Conservation (phyloP, 2,113 vertebrate species). For the Isichthys henryi region DNA sequence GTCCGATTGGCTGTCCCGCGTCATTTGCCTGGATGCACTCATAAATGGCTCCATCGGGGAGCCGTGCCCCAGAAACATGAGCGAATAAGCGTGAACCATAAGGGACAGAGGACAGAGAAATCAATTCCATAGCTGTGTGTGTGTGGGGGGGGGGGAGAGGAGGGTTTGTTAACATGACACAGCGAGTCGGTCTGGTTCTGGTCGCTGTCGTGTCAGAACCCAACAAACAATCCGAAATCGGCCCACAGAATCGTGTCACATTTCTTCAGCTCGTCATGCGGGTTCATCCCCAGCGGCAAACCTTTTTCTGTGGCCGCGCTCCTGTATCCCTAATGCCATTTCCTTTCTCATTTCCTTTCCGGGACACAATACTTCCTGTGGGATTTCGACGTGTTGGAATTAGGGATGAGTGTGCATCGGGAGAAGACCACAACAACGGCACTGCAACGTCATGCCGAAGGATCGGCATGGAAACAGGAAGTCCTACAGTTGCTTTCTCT, state of each 20-base stretch:
- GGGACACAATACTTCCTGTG: background rate
- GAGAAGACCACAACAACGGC: background rate
- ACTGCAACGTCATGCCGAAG: background rate
- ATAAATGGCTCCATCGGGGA: slow-evolving; percentile 5
- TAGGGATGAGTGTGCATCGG: background rate
- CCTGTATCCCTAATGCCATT: background rate
- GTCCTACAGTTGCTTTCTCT: background rate
- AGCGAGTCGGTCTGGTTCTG: background rate
- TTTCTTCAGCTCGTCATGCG: background rate
- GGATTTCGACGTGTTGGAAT: background rate
- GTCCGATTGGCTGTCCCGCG: slow-evolving; percentile 17
- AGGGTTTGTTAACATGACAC: background rate
- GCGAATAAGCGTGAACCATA: slow-evolving; percentile 16
- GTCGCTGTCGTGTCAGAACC: background rate
- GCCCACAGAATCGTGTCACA: background rate
- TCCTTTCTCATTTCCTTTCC: background rate
- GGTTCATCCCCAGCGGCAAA: background rate
- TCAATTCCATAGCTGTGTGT: background rate
- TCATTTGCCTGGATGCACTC: slow-evolving; percentile 24
- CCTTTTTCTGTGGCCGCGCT: background rate
- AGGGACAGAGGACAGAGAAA: background rate
- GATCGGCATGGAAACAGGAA: background rate
- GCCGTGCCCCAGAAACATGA: slow-evolving; percentile 9
- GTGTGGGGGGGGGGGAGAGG: background rate
- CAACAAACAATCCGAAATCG: background rate